Evolutionary conservation across 2,888 invertebrate species (phyloP).

Genomic region (Acrobasis repandana): DNA sequence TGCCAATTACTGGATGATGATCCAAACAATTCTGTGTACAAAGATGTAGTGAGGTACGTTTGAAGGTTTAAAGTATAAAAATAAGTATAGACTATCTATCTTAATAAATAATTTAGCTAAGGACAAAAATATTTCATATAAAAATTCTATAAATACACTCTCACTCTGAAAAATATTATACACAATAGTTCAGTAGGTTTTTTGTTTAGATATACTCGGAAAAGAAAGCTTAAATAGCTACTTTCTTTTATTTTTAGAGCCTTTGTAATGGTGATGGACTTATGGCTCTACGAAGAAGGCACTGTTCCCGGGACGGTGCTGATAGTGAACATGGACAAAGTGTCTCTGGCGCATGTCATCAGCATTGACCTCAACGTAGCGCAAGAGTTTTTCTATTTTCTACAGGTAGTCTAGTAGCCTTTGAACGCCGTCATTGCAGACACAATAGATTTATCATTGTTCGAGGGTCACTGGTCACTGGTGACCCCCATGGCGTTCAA

Average conservation of each 20-base stretch:
- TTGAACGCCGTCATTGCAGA: too few relatives aligned
- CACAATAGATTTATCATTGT: too few relatives aligned
- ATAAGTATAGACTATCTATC: neutral
- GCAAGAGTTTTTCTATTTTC: constrained; percentile 86
- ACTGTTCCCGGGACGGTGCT: constrained; percentile 83
- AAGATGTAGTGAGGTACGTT: constrained; percentile 71
- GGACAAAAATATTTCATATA: too few relatives aligned
- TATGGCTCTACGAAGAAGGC: constrained; percentile 79
- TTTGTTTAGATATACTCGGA: too few relatives aligned
- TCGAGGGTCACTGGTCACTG: too few relatives aligned
- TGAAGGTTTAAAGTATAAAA: constrained; percentile 18
- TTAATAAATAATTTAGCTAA: too few relatives aligned
- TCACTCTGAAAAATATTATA: too few relatives aligned
- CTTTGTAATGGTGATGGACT: constrained; percentile 59
- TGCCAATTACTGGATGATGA: constrained; percentile 81
- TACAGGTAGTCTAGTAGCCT: constrained; percentile 74
- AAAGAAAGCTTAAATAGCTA: neutral
- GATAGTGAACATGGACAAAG: constrained; percentile 85
- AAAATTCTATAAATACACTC: too few relatives aligned
- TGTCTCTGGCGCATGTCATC: constrained; percentile 85
- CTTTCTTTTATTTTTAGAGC: constrained; percentile 39
- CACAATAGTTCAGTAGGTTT: too few relatives aligned
- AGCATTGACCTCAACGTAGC: constrained; percentile 84
- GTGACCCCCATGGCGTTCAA: too few relatives aligned
- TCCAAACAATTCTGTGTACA: constrained; percentile 80